Percentiles rank a stretch among this genome's conserved stretches.
Evolutionary conservation across 1,140 invertebrate species (phyloP).

Genomic region (Trichonephila inaurata): DNA sequence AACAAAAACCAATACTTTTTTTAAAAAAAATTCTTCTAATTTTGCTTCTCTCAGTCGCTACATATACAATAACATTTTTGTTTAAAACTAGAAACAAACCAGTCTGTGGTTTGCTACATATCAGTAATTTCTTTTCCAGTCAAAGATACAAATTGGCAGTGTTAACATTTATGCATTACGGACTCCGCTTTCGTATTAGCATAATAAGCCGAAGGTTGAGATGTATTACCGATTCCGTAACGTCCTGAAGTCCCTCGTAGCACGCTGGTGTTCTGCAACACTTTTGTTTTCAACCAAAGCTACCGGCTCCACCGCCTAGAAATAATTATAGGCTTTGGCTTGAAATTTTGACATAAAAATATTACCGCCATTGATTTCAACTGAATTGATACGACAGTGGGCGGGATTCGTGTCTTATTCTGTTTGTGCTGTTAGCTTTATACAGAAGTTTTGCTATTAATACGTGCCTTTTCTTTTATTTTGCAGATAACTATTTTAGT

Average conservation of each 20-base stretch:
- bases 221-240: neutral
- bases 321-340: conserved; percentile 61
- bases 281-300: conserved; percentile 29
- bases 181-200: neutral
- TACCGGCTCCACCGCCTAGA: conserved; percentile 22
- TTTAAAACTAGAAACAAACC: no score
- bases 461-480: neutral
- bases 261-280: neutral
- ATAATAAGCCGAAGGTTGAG: neutral
- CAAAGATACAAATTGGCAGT: neutral
- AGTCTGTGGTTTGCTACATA: neutral
- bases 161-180: neutral
- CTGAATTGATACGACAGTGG: conserved; percentile 51
- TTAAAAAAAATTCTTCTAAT: no score
- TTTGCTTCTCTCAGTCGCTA: no score
- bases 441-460: neutral
- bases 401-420: conserved; percentile 34
- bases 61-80: no score
- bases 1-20: no score
- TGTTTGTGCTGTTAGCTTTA: conserved; percentile 14
- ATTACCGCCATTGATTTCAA: conserved; percentile 56
- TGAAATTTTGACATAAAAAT: conserved; percentile 61
- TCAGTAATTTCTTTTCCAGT: neutral
- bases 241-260: neutral
- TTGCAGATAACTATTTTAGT: no score